Percentiles rank a stretch among this genome's conserved stretches.
These are phyloP conservation scores for Xenopus borealis DNA, from an alignment of 2,113 vertebrate genomes.

Conservation along the genomic window DNA sequence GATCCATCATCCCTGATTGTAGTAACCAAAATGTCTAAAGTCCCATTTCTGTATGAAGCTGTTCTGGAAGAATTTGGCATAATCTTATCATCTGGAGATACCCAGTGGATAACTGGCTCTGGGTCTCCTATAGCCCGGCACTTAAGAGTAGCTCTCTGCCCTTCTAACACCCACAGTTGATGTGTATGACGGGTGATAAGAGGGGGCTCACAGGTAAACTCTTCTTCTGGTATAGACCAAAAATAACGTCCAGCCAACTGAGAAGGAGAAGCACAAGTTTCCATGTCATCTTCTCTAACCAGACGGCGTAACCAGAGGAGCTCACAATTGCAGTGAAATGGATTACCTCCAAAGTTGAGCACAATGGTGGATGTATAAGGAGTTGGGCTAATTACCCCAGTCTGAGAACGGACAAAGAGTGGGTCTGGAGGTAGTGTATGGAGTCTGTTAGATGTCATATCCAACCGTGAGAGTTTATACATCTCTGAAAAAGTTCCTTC, in stretches of 20 bases:
- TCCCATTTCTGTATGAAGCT: slow-evolving; percentile 82
- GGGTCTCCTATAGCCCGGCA: slow-evolving; percentile 86
- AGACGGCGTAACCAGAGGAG: slow-evolving; percentile 83
- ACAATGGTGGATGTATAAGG: slow-evolving; percentile 75
- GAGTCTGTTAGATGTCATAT: slow-evolving; percentile 89
- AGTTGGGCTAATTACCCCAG: slow-evolving; percentile 76
- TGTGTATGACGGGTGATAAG: slow-evolving; percentile 88
- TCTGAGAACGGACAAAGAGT: slow-evolving; percentile 78
- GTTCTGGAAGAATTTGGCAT: slow-evolving; percentile 80
- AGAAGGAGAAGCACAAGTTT: slow-evolving; percentile 81
- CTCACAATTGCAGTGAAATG: slow-evolving; percentile 89
- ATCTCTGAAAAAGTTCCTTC: slow-evolving; percentile 83
- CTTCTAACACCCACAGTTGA: slow-evolving; percentile 85
- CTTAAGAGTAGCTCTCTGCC: slow-evolving; percentile 79
- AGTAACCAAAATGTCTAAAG: slow-evolving; percentile 81
- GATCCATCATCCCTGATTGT: slow-evolving; percentile 76
- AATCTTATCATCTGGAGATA: slow-evolving; percentile 85
- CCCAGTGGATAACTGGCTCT: slow-evolving; percentile 82
- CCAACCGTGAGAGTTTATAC: slow-evolving; percentile 81
- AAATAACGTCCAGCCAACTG: slow-evolving; percentile 84
- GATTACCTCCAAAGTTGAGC: slow-evolving; percentile 86
- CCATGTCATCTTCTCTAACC: slow-evolving; percentile 80
- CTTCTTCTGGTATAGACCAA: slow-evolving; percentile 87
- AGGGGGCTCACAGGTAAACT: slow-evolving; percentile 86
- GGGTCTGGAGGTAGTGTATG: slow-evolving; percentile 84